A percentile compares a stretch with the other conserved stretches of the same genome.
These are phyloP conservation scores for Naja naja DNA, from an alignment of 2,113 vertebrate genomes.

Conservation along the genomic window DNA sequence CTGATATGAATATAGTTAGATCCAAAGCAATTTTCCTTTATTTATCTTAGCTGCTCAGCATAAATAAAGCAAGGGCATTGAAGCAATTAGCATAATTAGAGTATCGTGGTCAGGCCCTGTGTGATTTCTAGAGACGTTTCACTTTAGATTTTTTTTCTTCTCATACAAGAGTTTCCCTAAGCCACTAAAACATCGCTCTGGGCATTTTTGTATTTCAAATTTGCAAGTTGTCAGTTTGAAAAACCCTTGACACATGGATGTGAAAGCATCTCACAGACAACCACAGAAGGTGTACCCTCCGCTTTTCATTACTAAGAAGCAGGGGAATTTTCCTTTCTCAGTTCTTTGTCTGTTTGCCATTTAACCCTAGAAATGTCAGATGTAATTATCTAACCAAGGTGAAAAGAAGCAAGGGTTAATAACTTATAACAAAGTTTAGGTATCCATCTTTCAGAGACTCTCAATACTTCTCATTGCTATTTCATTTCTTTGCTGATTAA, in stretches of 20 bases:
- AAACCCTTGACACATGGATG: constrained; percentile 80
- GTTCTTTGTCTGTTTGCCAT: constrained; percentile 75
- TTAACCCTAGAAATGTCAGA: constrained; percentile 80
- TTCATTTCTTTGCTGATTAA: constrained; percentile 18
- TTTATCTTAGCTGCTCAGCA: constrained; percentile 99
- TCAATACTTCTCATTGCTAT: background rate
- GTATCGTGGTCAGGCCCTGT: constrained; percentile 96
- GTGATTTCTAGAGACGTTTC: constrained; percentile 90
- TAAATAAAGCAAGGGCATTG: constrained; percentile 99
- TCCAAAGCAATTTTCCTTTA: constrained; percentile 99
- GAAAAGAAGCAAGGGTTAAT: constrained; percentile 71
- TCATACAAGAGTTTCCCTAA: constrained; percentile 75
- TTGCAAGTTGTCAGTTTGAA: constrained; percentile 86
- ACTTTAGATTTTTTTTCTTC: constrained; percentile 79
- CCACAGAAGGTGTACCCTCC: constrained; percentile 78
- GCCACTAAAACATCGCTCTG: constrained; percentile 82
- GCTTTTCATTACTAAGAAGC: constrained; percentile 81
- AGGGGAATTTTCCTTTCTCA: constrained; percentile 80
- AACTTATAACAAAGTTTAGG: constrained; percentile 29
- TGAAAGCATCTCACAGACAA: constrained; percentile 75
- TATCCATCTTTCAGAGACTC: constrained; percentile 7
- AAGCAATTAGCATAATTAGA: constrained; percentile 99
- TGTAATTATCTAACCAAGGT: constrained; percentile 73
- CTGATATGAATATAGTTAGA: constrained; percentile 99
- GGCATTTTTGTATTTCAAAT: constrained; percentile 87